Evolutionary conservation across 2,797 vertebrate species (phyloP), one percentile per base, ranked within the genome.

Genomic region (Hydrocynus forskahlii): DNA sequence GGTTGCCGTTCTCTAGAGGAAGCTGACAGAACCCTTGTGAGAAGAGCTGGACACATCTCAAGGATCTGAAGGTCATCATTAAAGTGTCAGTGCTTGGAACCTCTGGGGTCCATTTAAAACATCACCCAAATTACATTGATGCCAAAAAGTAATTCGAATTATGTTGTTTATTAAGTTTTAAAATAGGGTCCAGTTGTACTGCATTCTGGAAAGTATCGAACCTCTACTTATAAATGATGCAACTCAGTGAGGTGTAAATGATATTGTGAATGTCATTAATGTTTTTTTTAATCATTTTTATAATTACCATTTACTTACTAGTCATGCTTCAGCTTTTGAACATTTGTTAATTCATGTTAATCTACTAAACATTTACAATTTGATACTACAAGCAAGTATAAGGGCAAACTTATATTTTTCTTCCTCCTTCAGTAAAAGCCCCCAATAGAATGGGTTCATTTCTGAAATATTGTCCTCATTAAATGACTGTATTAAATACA

Each of bases 1-100:
- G 94, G 94, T 50, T 94, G 93, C 81, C 82, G 90, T 14, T 93
- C 90, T 19, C 7, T 93, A 6, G 86, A 89, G 0, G 92, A 95
- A 85, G 88, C 93, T 8, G 89, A 76, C 67, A 81, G 87, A 52
- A 89, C 90, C 0, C 79, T 92, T 72, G 86, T 95, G 66, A 89
- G 91, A 81, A 92, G 83, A 87, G 29, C 0, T 43, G 86, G 89
- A 19, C 89, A 91, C 64, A 76, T 77, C 25, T 91, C 90, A 45
- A 93, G 87, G 86, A 92, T 95, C 71, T 95, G 80, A 93, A 35
- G 73, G 48, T 50, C 62, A 64, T 48, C 19, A 29, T 64, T 52
- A 52, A 64, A 25, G 29, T 54, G 14, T 23, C 29, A 23, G 69
- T 43, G 10, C 23, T 55, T 2, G 9, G 14, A 40, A 72, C 25